Base-by-base conservation (phyloP, 2,888 invertebrate species). In the Chymomyza fuscimana region DNA sequence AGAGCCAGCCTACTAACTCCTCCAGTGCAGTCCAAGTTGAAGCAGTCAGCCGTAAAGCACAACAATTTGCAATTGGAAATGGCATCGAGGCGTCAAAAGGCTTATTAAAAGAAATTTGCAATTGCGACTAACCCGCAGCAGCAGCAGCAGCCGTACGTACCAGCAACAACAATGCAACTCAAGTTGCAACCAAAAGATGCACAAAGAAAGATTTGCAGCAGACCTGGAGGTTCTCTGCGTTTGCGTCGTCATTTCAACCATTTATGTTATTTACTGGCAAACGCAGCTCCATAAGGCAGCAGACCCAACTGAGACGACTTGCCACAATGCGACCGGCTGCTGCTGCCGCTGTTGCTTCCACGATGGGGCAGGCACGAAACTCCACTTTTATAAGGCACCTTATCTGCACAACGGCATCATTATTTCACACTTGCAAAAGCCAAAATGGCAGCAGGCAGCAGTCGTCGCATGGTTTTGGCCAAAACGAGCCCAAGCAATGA, bases 401-500 rank as follows among this genome's bases (percentile, higher is more conserved):
- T 90, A 90, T 90, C 90, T 88, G 84, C 83, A 83, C 84, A 81
- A 88, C 89, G 89, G 90, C 90, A 90, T 90, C 90, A 90, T 88
- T 90, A 90, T 84, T 90, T 90, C 90, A 90, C 90, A 90, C 90
- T 87, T 87, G 80, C 82, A 77, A 75, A 72, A 67, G 36, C 69
- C 12, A 50, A 51, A 54, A 59, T 36, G 54, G 64, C 58, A 22
- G 32, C 82, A 82, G 64, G 59, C 76, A 54, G 73, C 73, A 69
- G 73, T 68, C 76, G 69, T 66, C 67, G 58, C 73, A 62, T 40
- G 22, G 22, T 22, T 58, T 25, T 46, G 40, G 40, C 40, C 40
- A 46, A 46, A 46, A 46, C 40, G 40, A 46, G 40, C 40, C 32
- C 32, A 32, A 4, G 7, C 32, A 32, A 6, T 32, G 32, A 6